Base-by-base conservation (phyloP, 1,140 invertebrate genomes). In the Leptopilina clavipes region DNA sequence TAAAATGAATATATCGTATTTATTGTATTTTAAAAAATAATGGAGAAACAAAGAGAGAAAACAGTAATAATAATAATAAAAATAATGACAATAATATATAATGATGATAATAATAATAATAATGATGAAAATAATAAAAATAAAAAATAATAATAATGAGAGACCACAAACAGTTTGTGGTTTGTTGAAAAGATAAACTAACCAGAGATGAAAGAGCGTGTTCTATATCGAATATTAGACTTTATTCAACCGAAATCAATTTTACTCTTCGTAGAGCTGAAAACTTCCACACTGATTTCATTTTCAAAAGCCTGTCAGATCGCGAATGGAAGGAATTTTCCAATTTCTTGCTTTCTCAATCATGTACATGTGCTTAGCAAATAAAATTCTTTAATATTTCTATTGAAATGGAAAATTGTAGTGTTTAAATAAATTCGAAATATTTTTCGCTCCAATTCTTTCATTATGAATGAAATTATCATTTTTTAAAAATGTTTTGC, bases 211-310 rank as follows among this genome's bases (percentile, higher is more conserved):
- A 65, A 65, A 65, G 59, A 65, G 25, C 19, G 19, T 14, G 59
- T 65, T 65, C 59, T 65, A 65, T 65, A 65, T 65, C 6, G 25
- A 65, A 31, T 52, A 52, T 25, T 65, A 37, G 59, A 65, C 59
- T 65, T 65, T 65, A 37, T 65, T 65, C 59, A 65, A 31, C 59
- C 22, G 59, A 65, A 65, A 65, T 65, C 59, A 65, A 65, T 65
- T 65, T 65, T 65, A 65, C 59, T 65, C 59, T 65, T 65, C 59
- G 59, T 31, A 31, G 59, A 65, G 59, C 59, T 65, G 59, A 65
- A 65, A 65, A 65, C 59, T 37, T 65, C 59, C 59, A 65, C 59
- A 65, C 59, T 65, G 59, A 65, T 65, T 65, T 65, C 25, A 65
- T 65, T 65, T 65, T 25, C 59, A 65, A 65, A 65, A 65, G 59